phyloP scores from a whole-genome alignment of 1,140 invertebrate species.

The Heliconius himera region DNA sequence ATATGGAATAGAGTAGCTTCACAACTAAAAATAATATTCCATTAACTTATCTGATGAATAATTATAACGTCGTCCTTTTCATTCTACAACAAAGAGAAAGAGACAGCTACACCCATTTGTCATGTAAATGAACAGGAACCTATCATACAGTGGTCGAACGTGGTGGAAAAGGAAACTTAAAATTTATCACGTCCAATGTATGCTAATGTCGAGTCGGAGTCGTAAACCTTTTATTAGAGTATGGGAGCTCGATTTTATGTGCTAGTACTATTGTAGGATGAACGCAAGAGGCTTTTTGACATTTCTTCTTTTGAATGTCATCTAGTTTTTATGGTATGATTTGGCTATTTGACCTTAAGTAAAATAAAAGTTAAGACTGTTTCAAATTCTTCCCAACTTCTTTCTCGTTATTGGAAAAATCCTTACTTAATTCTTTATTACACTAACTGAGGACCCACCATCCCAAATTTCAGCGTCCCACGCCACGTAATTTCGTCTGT shows the following conservation, averaged over 20 bases:
- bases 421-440: too few species aligned
- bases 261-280: not conserved
- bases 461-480: too few species aligned
- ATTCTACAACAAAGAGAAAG: not conserved
- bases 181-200: constrained; percentile 2
- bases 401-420: too few species aligned
- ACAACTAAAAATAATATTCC: too few species aligned
- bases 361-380: too few species aligned
- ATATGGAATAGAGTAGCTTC: too few species aligned
- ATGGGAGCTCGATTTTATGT: not conserved
- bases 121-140: not conserved
- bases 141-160: not conserved
- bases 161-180: constrained; percentile 2
- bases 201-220: not conserved
- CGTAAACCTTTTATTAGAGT: constrained; percentile 1
- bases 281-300: not conserved
- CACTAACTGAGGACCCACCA: too few species aligned
- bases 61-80: not conserved
- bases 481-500: too few species aligned
- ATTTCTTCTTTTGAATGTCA: not conserved
- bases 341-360: not conserved
- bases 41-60: not conserved
- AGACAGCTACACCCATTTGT: not conserved
- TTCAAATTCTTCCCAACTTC: too few species aligned
- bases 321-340: not conserved